These are phyloP conservation scores for Scaptomyza parva DNA, from an alignment of 2,888 invertebrate species.

Conservation along the genomic window DNA sequence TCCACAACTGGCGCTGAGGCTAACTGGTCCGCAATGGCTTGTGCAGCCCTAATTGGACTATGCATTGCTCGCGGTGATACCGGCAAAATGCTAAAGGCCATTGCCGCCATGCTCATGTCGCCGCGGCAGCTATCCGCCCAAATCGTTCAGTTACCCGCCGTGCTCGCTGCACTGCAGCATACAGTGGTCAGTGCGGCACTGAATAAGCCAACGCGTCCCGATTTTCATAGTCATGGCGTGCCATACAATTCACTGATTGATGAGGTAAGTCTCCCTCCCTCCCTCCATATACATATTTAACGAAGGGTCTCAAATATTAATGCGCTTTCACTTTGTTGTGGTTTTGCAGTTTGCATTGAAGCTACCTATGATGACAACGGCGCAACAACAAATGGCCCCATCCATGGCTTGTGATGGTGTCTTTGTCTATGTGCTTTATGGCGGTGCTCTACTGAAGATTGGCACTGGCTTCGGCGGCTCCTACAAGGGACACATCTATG, in stretches of 20 bases:
- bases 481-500: conserved; percentile 94
- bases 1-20: conserved; percentile 85
- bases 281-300: background rate
- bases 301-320: background rate
- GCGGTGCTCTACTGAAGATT: conserved; percentile 94
- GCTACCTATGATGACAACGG: conserved; percentile 35
- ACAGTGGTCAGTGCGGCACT: conserved; percentile 95
- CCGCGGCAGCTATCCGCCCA: conserved; percentile 91
- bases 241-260: conserved; percentile 91
- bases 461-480: conserved; percentile 98
- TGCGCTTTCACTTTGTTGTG: background rate
- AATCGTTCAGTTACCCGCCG: conserved; percentile 93
- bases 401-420: conserved; percentile 95
- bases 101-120: conserved; percentile 95
- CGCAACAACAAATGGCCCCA: conserved; percentile 62
- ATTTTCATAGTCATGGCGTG: conserved; percentile 95
- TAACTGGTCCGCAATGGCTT: conserved; percentile 93
- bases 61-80: conserved; percentile 97
- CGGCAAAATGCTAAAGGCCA: conserved; percentile 94
- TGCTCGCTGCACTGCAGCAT: conserved; percentile 93
- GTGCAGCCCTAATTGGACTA: conserved; percentile 95
- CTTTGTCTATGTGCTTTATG: conserved; percentile 94
- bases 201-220: conserved; percentile 92
- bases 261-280: conserved; percentile 85
- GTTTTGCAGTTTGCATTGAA: conserved; percentile 79